Percentiles rank a stretch among this genome's conserved stretches.
Conservation (phyloP, 2,797 vertebrate genomes). For the Ctenochaetus hawaiiensis region DNA sequence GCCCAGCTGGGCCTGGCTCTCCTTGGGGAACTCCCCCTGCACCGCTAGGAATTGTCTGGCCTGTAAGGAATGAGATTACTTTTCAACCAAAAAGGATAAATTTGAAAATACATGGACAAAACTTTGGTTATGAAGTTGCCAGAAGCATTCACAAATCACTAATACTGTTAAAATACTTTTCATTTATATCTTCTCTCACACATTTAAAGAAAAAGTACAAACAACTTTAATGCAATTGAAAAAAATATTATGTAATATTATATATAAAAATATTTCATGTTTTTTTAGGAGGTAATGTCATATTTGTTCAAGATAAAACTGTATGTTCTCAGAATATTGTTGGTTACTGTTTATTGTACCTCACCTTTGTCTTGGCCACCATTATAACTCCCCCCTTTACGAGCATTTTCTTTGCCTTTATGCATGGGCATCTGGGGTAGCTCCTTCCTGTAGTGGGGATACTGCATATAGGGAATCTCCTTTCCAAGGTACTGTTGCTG, state of each 20-base stretch:
- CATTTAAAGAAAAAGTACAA: neutral
- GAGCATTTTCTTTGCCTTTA: slow-evolving; percentile 90
- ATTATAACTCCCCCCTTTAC: slow-evolving; percentile 82
- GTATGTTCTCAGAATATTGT: neutral
- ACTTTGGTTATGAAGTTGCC: neutral
- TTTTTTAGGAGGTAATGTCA: neutral
- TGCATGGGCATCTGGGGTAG: slow-evolving; percentile 90
- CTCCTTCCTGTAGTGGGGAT: slow-evolving; percentile 95
- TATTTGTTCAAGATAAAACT: neutral
- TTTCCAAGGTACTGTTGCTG: slow-evolving; percentile 91
- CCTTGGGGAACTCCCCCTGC: slow-evolving; percentile 80
- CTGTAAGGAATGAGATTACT: slow-evolving; percentile 57
- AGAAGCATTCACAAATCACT: too few species aligned
- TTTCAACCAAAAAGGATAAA: slow-evolving; percentile 21
- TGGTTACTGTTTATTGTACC: slow-evolving; percentile 13
- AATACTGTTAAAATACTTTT: too few species aligned
- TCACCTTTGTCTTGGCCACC: slow-evolving; percentile 91
- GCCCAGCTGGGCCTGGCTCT: slow-evolving; percentile 84
- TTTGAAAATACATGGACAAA: neutral
- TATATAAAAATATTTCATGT: slow-evolving; percentile 3
- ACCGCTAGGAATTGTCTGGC: slow-evolving; percentile 81
- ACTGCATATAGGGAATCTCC: slow-evolving; percentile 92
- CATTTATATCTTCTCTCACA: neutral
- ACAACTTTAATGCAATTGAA: neutral
- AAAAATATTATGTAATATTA: neutral